phyloP scores from a whole-genome alignment of 2,797 vertebrate genomes.

The Leptodactylus fallax region DNA sequence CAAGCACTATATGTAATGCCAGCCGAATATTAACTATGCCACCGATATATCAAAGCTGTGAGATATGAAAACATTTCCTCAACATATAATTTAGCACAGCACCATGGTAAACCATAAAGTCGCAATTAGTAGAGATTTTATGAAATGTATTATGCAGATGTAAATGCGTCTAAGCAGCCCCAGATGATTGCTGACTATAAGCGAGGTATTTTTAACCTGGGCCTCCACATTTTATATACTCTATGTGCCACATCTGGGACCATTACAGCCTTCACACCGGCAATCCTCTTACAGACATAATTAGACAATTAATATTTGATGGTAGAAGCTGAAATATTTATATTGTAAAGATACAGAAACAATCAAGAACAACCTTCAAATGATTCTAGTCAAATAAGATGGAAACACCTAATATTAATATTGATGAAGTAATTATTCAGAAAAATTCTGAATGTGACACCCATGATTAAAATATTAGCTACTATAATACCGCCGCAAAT shows the following conservation, averaged over 20 bases:
- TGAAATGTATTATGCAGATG: constrained; percentile 3
- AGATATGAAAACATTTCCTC: background rate
- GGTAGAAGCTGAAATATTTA: constrained; percentile 47
- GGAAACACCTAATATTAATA: background rate
- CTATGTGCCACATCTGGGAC: background rate
- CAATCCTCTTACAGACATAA: constrained; percentile 10
- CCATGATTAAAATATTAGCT: background rate
- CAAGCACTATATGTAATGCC: background rate
- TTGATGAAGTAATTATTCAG: background rate
- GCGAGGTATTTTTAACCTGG: constrained; percentile 19
- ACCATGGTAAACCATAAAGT: background rate
- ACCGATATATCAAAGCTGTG: background rate
- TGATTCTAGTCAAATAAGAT: background rate
- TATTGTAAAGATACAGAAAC: background rate
- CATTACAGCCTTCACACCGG: background rate
- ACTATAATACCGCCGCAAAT: background rate
- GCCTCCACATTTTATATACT: constrained; percentile 4
- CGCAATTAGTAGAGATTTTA: constrained; percentile 25
- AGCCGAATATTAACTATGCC: background rate
- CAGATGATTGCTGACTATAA: background rate
- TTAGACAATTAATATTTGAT: constrained; percentile 56
- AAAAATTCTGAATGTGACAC: background rate
- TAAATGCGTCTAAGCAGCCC: background rate
- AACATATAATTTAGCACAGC: background rate
- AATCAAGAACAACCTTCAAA: background rate